Evolutionary conservation across 2,888 invertebrate genomes (phyloP).

Genomic region (Laothoe populi): DNA sequence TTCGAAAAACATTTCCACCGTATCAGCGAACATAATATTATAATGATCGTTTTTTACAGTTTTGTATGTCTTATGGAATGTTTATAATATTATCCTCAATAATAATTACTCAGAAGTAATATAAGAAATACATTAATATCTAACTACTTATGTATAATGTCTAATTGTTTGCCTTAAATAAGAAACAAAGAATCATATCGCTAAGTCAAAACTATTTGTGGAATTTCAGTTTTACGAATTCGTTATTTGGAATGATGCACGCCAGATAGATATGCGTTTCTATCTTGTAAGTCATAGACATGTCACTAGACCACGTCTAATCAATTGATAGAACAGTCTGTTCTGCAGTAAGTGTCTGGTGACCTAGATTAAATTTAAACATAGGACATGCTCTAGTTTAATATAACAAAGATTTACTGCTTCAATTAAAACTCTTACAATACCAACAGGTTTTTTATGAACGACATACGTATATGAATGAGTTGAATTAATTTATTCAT

Average conservation of each 20-base stretch:
- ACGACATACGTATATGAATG: not conserved
- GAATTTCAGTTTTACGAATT: conserved; percentile 6
- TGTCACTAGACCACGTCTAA: not conserved
- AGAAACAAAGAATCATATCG: no score
- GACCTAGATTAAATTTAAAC: conserved; percentile 12
- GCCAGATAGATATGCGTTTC: not conserved
- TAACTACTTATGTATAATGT: no score
- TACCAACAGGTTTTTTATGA: not conserved
- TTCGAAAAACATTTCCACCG: no score
- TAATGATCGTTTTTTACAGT: no score
- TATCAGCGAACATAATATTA: no score
- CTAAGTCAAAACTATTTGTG: no score
- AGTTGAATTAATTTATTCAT: not conserved
- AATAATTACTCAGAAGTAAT: no score
- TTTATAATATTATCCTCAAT: no score
- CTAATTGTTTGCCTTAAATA: no score
- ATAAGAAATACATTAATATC: no score
- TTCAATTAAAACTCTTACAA: not conserved
- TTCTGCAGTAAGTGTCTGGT: conserved; percentile 5
- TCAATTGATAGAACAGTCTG: conserved; percentile 3
- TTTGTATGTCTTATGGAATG: no score
- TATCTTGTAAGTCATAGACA: not conserved
- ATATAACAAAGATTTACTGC: conserved; percentile 7
- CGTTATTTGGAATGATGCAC: not conserved
- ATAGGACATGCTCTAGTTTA: not conserved